These are phyloP conservation scores for Drosophila nebulosa DNA, from an alignment of 1,140 invertebrate genomes.

Conservation along the genomic window DNA sequence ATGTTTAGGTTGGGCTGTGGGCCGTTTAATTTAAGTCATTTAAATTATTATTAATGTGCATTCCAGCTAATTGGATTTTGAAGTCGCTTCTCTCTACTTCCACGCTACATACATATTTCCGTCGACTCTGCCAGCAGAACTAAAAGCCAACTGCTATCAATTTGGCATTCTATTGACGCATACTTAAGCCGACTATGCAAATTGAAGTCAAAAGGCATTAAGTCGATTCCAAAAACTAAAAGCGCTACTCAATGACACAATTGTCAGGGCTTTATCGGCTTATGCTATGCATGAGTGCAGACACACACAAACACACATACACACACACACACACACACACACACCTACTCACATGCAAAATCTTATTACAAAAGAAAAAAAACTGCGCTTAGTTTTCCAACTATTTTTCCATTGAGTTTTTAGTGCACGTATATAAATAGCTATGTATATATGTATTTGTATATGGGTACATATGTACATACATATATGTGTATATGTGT, in stretches of 20 bases:
- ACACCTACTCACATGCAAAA: slow-evolving; percentile 6
- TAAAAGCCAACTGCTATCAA: slow-evolving; percentile 33
- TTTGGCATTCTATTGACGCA: slow-evolving; percentile 40
- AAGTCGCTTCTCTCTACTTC: background rate
- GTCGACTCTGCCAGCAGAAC: slow-evolving; percentile 8
- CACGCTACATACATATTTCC: background rate
- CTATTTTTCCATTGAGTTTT: slow-evolving; percentile 1
- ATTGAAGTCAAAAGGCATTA: slow-evolving; percentile 56
- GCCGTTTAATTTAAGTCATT: background rate
- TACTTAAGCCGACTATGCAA: slow-evolving; percentile 52
- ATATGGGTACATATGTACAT: slow-evolving; percentile 1
- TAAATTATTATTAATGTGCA: background rate
- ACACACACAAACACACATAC: slow-evolving; percentile 14
- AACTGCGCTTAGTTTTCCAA: slow-evolving; percentile 20
- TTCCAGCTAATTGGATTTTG: slow-evolving; percentile 14
- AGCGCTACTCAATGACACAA: slow-evolving; percentile 48
- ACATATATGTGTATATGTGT: too few species aligned
- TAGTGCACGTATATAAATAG: background rate
- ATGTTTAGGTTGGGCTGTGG: too few species aligned
- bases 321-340: slow-evolving; percentile 21
- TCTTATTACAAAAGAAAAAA: slow-evolving; percentile 35
- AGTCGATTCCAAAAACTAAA: slow-evolving; percentile 46
- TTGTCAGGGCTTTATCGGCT: slow-evolving; percentile 53
- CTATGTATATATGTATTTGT: background rate
- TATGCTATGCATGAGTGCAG: slow-evolving; percentile 44